Percentiles rank a stretch among this genome's conserved stretches.
Conservation (phyloP, 2,797 vertebrate genomes). For the Anolis apletophallus region DNA sequence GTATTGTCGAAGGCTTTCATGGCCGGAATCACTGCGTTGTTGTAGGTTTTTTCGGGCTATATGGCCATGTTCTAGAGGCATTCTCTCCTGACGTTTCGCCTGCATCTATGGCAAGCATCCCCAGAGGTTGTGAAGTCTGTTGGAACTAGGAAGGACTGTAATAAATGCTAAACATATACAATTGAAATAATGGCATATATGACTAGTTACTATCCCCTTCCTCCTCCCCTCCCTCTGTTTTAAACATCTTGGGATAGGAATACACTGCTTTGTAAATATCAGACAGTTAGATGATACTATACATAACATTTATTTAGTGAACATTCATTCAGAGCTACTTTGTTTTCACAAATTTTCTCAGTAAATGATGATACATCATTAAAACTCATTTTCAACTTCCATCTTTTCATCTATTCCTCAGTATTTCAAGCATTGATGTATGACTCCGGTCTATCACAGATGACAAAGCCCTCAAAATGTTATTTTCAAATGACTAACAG, state of each 20-base stretch:
- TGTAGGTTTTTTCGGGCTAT: too few species aligned
- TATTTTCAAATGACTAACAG: neutral
- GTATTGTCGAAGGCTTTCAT: too few species aligned
- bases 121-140: too few species aligned
- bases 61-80: too few species aligned
- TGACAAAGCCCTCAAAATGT: neutral
- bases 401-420: neutral
- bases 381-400: neutral
- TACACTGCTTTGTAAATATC: neutral
- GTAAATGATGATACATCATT: neutral
- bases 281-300: neutral
- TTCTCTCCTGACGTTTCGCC: too few species aligned
- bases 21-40: too few species aligned
- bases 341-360: neutral
- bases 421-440: too few species aligned
- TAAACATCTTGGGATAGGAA: neutral
- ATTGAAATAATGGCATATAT: neutral
- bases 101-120: too few species aligned
- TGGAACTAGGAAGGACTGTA: too few species aligned
- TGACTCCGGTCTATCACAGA: neutral
- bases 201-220: neutral
- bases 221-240: neutral
- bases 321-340: neutral
- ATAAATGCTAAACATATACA: neutral
- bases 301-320: neutral